Evolutionary conservation across 2,888 invertebrate genomes (phyloP), one percentile per base, ranked within the genome.

Genomic region (Resseliella maxima): DNA sequence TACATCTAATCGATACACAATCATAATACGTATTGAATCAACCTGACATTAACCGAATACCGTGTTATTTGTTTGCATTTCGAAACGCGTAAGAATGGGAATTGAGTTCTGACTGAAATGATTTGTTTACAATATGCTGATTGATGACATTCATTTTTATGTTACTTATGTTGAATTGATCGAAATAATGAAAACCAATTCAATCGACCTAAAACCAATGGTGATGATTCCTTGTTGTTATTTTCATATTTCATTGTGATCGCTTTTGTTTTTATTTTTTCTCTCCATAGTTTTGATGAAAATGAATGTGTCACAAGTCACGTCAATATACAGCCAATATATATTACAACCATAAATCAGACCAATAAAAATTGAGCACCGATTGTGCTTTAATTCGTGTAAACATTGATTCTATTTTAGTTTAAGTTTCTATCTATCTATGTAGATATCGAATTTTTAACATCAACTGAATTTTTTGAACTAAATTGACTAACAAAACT

Each of bases 51-150:
- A 8, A 50, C 2, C 5, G 21, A 50, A 50, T 12, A 50, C 50
- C 5, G 15, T 18, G 50, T 18, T 6, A 18, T 59, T 59, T 59
- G 59, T 59, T 59, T 59, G 59, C 2, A 6, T 59, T 59, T 59
- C 3, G 24, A 59, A 18, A 24, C 72, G 15, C 72, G 35, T 35
- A 72, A 72, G 72, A 72, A 27, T 35, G 72, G 2, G 31, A 12
- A 72, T 72, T 31, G 35, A 35, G 31, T 72, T 27, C 6, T 59
- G 72, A 72, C 31, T 72, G 72, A 72, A 72, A 31, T 72, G 72
- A 72, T 72, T 72, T 72, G 72, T 72, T 72, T 72, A 72, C 72
- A 72, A 72, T 72, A 72, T 31, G 59, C 59, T 59, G 27, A 72
- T 72, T 72, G 72, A 72, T 72, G 72, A 72, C 72, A 72, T 31